These are phyloP conservation scores for Orussus abietinus DNA, from an alignment of 1,140 invertebrate genomes.

Conservation along the genomic window DNA sequence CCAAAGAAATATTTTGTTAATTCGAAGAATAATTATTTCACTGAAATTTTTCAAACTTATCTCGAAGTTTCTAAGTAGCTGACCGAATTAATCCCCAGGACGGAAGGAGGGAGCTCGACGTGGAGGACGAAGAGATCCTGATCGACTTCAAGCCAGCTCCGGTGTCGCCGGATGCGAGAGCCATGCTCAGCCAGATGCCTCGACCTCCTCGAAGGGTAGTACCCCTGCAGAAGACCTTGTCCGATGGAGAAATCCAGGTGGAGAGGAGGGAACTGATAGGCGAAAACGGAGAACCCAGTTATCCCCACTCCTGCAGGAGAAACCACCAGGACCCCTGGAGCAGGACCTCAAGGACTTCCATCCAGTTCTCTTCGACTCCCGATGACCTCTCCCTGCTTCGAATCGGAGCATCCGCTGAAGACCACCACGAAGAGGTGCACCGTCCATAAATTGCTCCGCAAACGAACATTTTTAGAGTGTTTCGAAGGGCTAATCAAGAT, in stretches of 20 bases:
- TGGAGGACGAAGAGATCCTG: slow-evolving; percentile 75
- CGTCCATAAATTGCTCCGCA: too few species aligned
- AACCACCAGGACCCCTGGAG: slow-evolving; percentile 50
- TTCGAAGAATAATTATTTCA: too few species aligned
- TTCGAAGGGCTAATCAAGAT: too few species aligned
- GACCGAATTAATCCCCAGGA: slow-evolving; percentile 15
- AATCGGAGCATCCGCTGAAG: slow-evolving; percentile 34
- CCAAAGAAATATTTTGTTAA: too few species aligned
- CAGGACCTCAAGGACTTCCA: slow-evolving; percentile 36
- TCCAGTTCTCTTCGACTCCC: slow-evolving; percentile 52
- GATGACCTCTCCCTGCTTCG: slow-evolving; percentile 46
- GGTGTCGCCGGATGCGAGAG: slow-evolving; percentile 60
- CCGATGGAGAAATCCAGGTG: slow-evolving; percentile 74
- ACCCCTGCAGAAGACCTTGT: slow-evolving; percentile 72
- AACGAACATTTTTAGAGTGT: slow-evolving; percentile 4
- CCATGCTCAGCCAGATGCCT: slow-evolving; percentile 48
- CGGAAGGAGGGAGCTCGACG: slow-evolving; percentile 40
- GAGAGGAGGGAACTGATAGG: slow-evolving; percentile 55
- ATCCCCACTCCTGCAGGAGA: slow-evolving; percentile 47
- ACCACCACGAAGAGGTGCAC: slow-evolving; percentile 49
- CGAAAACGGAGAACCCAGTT: slow-evolving; percentile 47
- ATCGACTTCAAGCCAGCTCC: slow-evolving; percentile 79
- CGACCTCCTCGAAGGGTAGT: slow-evolving; percentile 55
- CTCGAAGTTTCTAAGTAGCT: slow-evolving; percentile 1
- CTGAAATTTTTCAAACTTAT: too few species aligned